Evolutionary conservation across 1,140 invertebrate species (phyloP).

Genomic region (Drosophila repleta): DNA sequence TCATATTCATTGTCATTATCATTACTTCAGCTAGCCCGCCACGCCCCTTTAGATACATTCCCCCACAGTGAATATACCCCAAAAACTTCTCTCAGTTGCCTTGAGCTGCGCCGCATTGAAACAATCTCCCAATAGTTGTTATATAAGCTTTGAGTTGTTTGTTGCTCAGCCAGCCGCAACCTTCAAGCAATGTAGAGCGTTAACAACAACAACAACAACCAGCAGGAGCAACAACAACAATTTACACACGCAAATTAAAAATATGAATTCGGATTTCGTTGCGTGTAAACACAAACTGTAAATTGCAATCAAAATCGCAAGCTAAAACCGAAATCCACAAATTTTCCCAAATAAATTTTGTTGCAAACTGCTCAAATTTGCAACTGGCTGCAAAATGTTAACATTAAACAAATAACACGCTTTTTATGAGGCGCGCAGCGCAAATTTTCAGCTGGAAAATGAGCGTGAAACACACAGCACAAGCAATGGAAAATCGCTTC

Average conservation of each 20-base stretch:
- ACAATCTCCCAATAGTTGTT: slow-evolving; percentile 40
- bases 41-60: too few relatives aligned
- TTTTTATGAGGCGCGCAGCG: slow-evolving; percentile 52
- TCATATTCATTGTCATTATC: background rate
- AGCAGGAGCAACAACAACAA: slow-evolving; percentile 22
- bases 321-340: background rate
- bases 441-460: slow-evolving; percentile 42
- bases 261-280: slow-evolving; percentile 2
- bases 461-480: slow-evolving; percentile 44
- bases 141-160: slow-evolving; percentile 47
- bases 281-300: slow-evolving; percentile 17
- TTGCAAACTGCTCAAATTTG: slow-evolving; percentile 46
- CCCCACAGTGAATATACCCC: background rate
- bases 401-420: background rate
- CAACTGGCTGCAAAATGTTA: slow-evolving; percentile 13
- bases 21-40: too few relatives aligned
- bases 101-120: background rate
- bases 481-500: slow-evolving; percentile 63
- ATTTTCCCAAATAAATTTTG: slow-evolving; percentile 36
- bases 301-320: slow-evolving; percentile 16
- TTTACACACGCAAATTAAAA: slow-evolving; percentile 30
- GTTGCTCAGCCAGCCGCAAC: slow-evolving; percentile 53
- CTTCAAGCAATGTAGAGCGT: slow-evolving; percentile 51
- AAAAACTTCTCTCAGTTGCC: background rate
- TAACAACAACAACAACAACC: slow-evolving; percentile 18